Conservation (phyloP, 2,113 vertebrate species). For the Sceloporus undulatus region DNA sequence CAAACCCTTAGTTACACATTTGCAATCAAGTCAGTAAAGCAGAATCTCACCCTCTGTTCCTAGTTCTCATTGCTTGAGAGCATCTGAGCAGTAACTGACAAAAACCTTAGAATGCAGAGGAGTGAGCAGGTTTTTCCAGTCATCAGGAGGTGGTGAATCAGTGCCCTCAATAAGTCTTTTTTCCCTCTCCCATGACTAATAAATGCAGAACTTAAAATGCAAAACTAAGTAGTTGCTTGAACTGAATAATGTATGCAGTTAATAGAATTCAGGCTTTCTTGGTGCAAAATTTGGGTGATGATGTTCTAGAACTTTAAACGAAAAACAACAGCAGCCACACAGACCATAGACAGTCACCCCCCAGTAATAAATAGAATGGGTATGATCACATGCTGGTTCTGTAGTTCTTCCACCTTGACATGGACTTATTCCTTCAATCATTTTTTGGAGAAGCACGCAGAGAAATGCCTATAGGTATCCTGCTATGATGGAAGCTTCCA, state of each 20-base stretch:
- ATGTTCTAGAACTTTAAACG: not conserved
- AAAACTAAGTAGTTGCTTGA: not conserved
- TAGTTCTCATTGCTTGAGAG: not conserved
- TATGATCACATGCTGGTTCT: not conserved
- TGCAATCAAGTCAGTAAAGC: too few species aligned
- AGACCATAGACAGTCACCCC: not conserved
- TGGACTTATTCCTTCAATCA: not conserved
- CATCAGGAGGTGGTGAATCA: not conserved
- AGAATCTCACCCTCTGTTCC: not conserved
- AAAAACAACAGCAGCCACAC: not conserved
- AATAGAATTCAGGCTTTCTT: not conserved
- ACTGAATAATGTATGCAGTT: not conserved
- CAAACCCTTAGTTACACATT: too few species aligned
- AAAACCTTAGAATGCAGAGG: not conserved
- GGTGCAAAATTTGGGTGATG: not conserved
- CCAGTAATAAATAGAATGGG: not conserved
- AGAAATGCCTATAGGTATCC: not conserved
- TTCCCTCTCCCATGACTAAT: not conserved
- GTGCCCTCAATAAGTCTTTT: not conserved
- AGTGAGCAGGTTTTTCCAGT: not conserved
- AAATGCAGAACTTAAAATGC: not conserved
- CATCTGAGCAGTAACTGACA: not conserved
- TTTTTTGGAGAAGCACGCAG: not conserved
- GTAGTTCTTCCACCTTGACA: not conserved
- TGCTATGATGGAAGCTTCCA: not conserved